A percentile compares a stretch with the other conserved stretches of the same genome.
Evolutionary conservation across 2,888 invertebrate species (phyloP).

Genomic region (Teleiodes luculella): DNA sequence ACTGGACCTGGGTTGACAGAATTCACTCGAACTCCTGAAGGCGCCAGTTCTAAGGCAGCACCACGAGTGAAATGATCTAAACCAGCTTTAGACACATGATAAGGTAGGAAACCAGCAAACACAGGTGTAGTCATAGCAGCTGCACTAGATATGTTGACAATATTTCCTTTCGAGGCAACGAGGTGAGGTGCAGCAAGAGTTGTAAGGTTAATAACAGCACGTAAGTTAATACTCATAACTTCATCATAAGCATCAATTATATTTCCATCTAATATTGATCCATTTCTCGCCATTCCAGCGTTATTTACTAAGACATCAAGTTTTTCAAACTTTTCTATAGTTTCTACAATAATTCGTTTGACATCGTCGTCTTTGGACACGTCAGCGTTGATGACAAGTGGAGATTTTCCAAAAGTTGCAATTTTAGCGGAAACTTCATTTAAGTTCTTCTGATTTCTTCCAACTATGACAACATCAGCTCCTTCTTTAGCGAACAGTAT

Average conservation of each 20-base stretch:
- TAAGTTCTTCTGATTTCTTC: background rate
- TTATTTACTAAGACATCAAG: too few species aligned
- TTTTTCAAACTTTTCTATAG: conserved; percentile 33
- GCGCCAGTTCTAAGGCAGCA: too few species aligned
- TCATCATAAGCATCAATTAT: too few species aligned
- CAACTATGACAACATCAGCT: background rate
- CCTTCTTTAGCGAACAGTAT: too few species aligned
- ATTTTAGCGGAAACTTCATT: too few species aligned
- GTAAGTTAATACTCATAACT: conserved; percentile 31
- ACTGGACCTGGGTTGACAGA: conserved; percentile 40
- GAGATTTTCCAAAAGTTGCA: background rate
- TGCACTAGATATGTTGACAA: conserved; percentile 43
- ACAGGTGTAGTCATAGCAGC: conserved; percentile 13
- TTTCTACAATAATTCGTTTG: conserved; percentile 25
- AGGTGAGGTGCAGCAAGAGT: too few species aligned
- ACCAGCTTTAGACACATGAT: conserved; percentile 37
- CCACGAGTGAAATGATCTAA: too few species aligned
- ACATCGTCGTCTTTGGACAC: too few species aligned
- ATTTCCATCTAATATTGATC: too few species aligned
- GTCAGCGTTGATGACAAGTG: conserved; percentile 45
- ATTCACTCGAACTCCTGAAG: conserved; percentile 84
- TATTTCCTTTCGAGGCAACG: too few species aligned
- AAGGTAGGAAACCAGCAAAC: conserved; percentile 77
- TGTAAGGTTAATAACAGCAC: conserved; percentile 38
- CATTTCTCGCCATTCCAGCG: too few species aligned